Conservation (phyloP, 2,888 invertebrate genomes). For the Cephus rjabovi region DNA sequence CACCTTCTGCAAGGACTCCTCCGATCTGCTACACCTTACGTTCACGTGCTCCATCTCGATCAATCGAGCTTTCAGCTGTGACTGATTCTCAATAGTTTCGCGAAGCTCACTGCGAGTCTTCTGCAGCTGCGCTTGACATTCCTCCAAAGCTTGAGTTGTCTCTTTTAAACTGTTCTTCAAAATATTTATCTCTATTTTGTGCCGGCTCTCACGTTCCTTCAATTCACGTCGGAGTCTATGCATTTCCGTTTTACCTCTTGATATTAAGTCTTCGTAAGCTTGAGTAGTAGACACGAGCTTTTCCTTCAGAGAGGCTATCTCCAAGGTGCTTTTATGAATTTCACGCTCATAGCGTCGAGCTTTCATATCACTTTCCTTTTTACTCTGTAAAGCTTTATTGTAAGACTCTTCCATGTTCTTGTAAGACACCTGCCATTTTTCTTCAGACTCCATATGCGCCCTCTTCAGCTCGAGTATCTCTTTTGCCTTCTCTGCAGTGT, state of each 20-base stretch:
- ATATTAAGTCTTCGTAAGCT: conserved; percentile 49
- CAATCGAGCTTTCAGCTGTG: conserved; percentile 37
- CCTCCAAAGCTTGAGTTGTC: conserved; percentile 49
- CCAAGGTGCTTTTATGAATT: conserved; percentile 40
- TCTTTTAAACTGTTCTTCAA: conserved; percentile 51
- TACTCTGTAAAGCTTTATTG: conserved; percentile 31
- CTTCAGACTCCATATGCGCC: conserved; percentile 32
- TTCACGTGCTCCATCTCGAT: conserved; percentile 42
- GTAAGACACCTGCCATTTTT: conserved; percentile 36
- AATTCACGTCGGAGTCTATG: conserved; percentile 45
- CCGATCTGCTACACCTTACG: conserved; percentile 36
- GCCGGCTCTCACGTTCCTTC: conserved; percentile 48
- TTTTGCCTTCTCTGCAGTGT: conserved; percentile 35
- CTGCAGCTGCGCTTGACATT: conserved; percentile 52
- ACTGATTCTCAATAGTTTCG: conserved; percentile 41
- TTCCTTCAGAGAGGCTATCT: conserved; percentile 42
- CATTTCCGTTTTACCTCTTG: conserved; percentile 43
- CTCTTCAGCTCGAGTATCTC: conserved; percentile 41
- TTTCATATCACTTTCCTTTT: conserved; percentile 42
- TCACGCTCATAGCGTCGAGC: conserved; percentile 46
- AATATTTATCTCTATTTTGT: conserved; percentile 47
- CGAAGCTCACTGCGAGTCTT: conserved; percentile 46
- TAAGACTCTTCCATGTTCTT: conserved; percentile 41
- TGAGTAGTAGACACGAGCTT: conserved; percentile 41
- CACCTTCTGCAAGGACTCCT: conserved; percentile 45